phyloP scores from a whole-genome alignment of 2,797 vertebrate species.

The Rhincodon typus region DNA sequence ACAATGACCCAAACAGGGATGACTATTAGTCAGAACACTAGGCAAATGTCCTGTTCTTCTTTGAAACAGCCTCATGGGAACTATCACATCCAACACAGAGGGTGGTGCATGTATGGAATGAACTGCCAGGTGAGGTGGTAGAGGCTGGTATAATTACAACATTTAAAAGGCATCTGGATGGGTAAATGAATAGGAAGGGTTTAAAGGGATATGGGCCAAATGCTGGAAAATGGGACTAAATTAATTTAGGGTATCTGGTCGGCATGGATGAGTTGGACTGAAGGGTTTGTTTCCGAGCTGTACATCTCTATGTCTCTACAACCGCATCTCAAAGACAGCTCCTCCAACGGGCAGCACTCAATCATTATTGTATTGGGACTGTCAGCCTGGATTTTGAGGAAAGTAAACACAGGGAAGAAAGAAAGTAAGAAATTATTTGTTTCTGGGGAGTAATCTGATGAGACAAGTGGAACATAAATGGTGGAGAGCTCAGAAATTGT shows the following conservation, averaged over 20 bases:
- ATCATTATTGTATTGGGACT: background rate
- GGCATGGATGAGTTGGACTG: too few species aligned
- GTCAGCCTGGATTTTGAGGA: background rate
- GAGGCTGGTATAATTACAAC: too few species aligned
- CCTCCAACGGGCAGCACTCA: background rate
- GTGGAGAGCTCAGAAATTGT: background rate
- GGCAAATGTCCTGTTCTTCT: background rate
- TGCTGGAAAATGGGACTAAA: too few species aligned
- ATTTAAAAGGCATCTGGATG: too few species aligned
- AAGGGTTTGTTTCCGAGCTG: too few species aligned
- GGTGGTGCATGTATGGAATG: too few species aligned
- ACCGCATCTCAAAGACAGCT: background rate
- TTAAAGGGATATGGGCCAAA: too few species aligned
- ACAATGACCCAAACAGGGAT: background rate
- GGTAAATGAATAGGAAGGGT: too few species aligned
- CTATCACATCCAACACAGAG: background rate
- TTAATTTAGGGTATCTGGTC: too few species aligned
- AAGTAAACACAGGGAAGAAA: background rate
- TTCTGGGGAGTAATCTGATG: background rate
- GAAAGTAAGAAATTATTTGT: background rate
- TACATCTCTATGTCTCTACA: too few species aligned
- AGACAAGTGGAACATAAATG: background rate
- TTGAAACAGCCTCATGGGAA: background rate
- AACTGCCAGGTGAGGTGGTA: too few species aligned
- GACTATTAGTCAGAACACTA: background rate